phyloP scores from a whole-genome alignment of 2,797 vertebrate species.

The Poecilia wingei region DNA sequence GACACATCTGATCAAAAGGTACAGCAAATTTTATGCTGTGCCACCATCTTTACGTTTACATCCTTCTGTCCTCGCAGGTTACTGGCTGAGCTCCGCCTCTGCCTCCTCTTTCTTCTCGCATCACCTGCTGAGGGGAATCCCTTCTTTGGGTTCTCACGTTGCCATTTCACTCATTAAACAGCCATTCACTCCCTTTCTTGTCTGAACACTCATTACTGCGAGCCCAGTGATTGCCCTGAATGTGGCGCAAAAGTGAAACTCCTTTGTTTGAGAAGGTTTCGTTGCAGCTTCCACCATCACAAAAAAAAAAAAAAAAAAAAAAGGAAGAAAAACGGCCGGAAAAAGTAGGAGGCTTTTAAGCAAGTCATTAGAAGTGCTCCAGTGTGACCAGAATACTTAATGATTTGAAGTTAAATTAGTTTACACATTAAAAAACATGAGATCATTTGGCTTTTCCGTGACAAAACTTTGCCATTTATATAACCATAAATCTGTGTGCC shows the following conservation, averaged over 20 bases:
- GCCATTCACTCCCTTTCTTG: constrained; percentile 60
- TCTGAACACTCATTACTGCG: constrained; percentile 62
- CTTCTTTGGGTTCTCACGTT: constrained; percentile 51
- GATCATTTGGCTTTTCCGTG: constrained; percentile 1
- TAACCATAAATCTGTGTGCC: constrained; percentile 2
- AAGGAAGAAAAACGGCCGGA: constrained; percentile 7
- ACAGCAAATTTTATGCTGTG: neutral
- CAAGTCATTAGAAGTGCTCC: neutral
- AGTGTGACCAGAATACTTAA: constrained; percentile 16
- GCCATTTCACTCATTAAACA: constrained; percentile 68
- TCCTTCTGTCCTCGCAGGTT: neutral
- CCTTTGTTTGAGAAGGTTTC: constrained; percentile 54
- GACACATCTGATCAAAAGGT: neutral
- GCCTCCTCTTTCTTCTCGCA: constrained; percentile 29
- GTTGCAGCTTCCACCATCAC: constrained; percentile 54
- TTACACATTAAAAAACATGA: constrained; percentile 11
- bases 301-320: neutral
- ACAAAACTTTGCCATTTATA: neutral
- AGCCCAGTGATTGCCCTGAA: constrained; percentile 37
- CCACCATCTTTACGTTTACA: neutral
- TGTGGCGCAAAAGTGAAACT: constrained; percentile 46
- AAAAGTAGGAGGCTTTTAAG: constrained; percentile 10
- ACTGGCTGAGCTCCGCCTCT: neutral
- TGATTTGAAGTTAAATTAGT: constrained; percentile 12
- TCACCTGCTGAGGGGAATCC: constrained; percentile 53